A percentile compares a stretch with the other conserved stretches of the same genome.
phyloP scores from a whole-genome alignment of 2,888 invertebrate species.

The Epirrita christyi region DNA sequence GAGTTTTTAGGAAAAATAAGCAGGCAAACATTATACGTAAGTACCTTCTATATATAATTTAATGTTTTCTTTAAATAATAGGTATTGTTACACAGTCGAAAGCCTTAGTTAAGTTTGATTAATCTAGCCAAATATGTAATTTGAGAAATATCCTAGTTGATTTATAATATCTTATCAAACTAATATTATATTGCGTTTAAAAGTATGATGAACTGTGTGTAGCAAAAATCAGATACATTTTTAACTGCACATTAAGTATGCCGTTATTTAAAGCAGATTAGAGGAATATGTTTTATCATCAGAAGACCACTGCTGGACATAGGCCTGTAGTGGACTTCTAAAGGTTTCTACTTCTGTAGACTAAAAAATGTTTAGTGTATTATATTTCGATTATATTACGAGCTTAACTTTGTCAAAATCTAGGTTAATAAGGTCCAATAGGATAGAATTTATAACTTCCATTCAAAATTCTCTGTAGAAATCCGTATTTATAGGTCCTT shows the following conservation, averaged over 20 bases:
- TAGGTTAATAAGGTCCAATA: slow-evolving; percentile 45
- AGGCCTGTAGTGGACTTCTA: too few species aligned
- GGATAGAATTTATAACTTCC: slow-evolving; percentile 2
- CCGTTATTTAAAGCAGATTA: background rate
- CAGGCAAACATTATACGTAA: slow-evolving; percentile 10
- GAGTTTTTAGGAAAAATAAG: slow-evolving; percentile 1
- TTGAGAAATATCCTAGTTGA: background rate
- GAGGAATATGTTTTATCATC: too few species aligned
- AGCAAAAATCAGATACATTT: background rate
- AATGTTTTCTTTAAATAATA: slow-evolving; percentile 8
- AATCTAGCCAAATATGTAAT: slow-evolving; percentile 3
- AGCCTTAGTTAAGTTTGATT: slow-evolving; percentile 13
- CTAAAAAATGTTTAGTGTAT: slow-evolving; percentile 8
- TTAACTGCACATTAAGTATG: background rate
- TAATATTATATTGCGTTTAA: background rate
- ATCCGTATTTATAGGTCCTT: background rate
- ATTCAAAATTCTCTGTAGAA: background rate
- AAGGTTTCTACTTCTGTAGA: background rate
- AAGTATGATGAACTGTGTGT: background rate
- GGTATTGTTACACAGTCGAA: slow-evolving; percentile 13
- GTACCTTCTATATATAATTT: slow-evolving; percentile 1
- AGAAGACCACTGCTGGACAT: too few species aligned
- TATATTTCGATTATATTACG: slow-evolving; percentile 24
- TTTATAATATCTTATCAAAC: background rate
- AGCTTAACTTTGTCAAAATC: slow-evolving; percentile 45